phyloP scores from a whole-genome alignment of 2,797 vertebrate species.

The Lates japonicus region DNA sequence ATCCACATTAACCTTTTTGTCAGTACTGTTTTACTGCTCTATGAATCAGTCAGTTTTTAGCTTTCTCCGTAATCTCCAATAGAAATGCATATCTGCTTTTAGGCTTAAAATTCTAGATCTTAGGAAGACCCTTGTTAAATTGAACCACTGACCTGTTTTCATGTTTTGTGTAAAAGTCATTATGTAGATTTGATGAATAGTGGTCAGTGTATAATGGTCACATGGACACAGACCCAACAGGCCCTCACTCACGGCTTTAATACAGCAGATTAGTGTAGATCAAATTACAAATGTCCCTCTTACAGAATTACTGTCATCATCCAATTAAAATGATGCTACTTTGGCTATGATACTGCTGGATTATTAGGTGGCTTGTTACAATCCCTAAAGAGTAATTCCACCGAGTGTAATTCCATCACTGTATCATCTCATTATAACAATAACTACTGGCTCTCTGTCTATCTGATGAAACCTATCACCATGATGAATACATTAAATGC shows the following conservation, averaged over 20 bases:
- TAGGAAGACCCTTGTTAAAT: neutral
- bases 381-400: conserved; percentile 9
- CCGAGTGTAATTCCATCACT: neutral
- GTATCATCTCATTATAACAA: conserved; percentile 12
- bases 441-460: neutral
- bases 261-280: conserved; percentile 55
- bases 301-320: conserved; percentile 48
- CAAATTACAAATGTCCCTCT: conserved; percentile 42
- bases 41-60: neutral
- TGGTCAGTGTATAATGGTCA: conserved; percentile 22
- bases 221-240: conserved; percentile 9
- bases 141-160: neutral
- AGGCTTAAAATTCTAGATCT: neutral
- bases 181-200: neutral
- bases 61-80: neutral
- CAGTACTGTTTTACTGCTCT: neutral
- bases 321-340: conserved; percentile 48
- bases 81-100: neutral
- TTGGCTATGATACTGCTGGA: conserved; percentile 22
- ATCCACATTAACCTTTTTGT: neutral
- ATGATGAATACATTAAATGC: neutral
- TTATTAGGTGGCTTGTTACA: conserved; percentile 36
- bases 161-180: neutral
- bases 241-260: conserved; percentile 12
- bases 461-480: neutral